Conservation (phyloP, 2,797 vertebrate genomes). For the Danionella dracula region DNA sequence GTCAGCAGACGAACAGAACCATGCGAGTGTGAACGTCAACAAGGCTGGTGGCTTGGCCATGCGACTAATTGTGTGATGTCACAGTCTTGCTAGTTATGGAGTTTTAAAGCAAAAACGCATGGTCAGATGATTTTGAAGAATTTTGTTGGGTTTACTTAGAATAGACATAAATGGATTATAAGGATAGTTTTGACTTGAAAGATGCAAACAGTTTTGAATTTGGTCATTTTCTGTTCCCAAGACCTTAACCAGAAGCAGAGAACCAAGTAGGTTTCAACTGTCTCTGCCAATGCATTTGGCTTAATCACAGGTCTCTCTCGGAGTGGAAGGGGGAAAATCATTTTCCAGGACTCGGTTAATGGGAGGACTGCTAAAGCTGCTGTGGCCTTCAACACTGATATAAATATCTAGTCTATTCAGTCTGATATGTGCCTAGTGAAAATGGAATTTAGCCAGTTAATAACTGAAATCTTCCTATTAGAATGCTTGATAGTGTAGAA, state of each 20-base stretch:
- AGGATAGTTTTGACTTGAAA: too few species aligned
- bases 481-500: too few species aligned
- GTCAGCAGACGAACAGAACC: neutral
- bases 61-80: neutral
- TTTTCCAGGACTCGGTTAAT: conserved; percentile 5
- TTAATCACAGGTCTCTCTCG: conserved; percentile 7
- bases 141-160: neutral
- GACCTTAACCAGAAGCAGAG: neutral
- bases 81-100: neutral
- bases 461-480: too few species aligned
- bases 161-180: neutral
- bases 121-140: neutral
- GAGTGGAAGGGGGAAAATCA: neutral
- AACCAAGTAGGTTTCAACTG: conserved; percentile 12
- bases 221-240: neutral
- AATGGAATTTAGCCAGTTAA: neutral
- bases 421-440: neutral
- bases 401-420: neutral
- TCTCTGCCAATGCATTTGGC: neutral
- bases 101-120: conserved; percentile 1
- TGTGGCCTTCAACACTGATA: neutral
- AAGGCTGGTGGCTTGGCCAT: neutral
- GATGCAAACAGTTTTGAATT: conserved; percentile 3
- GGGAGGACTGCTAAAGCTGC: neutral
- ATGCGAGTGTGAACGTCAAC: neutral